Base-by-base conservation (phyloP, 2,888 invertebrate genomes). In the Ophraella communa region DNA sequence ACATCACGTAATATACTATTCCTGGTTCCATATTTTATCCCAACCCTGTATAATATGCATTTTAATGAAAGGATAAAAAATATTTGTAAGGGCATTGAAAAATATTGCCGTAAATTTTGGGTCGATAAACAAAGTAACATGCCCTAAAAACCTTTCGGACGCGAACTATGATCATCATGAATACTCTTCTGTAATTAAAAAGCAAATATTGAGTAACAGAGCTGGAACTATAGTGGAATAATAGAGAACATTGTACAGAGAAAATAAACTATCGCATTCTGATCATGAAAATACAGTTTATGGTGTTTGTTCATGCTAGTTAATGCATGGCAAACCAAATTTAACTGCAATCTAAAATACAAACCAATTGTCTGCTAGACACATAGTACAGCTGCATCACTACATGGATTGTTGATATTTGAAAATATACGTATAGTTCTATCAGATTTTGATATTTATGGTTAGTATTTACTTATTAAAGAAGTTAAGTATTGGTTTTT, bases 301-400 rank as follows among this genome's bases (percentile, higher is more conserved):
- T 39, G 49, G 33, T 45, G 35, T 58, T 58, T 58, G 49, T 58
- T 58, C 49, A 33, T 58, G 49, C 49, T 39, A 58, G 58, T 58
- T 58, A 58, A 58, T 58, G 58, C 58, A 58, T 58, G 49, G 24
- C 58, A 58, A 58, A 35, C 49, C 35, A 49, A 58, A 58, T 24
- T 35, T 49, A 7, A 33, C 58, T 49, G 49, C 58, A 58, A 58
- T 58, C 49, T 58, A 24, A 58, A 58, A 49, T 58, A 58, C 58
- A 49, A 39, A 10, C 49, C 49, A 58, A 58, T 58, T 58, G 58
- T 49, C 58, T 58, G 49, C 45, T 58, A 45, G 56, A 21, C 49
- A 47, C 27, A 47, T 45, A 45, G 18, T 24, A 57, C 57, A 57
- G 33, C 47, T 47, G 47, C 18, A 57, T 57, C 33, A 21, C 45